A percentile compares a stretch with the other conserved stretches of the same genome.
Conservation (phyloP, 2,888 invertebrate species). For the Ctenicera cuprea region DNA sequence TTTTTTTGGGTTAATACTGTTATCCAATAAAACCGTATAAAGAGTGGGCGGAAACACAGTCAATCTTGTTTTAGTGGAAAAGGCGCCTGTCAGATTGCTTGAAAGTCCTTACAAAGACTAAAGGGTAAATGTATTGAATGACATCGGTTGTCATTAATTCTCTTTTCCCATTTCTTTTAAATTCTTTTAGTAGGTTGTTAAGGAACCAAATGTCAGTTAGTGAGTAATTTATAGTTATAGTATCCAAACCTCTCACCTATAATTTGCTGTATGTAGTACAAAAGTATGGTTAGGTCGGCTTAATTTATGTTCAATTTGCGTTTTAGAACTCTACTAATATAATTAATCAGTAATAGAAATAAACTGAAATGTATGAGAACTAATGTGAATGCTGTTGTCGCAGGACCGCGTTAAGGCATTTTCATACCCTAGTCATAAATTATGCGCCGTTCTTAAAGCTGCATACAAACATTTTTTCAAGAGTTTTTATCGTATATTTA, state of each 20-base stretch:
- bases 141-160: conserved; percentile 32
- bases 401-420: too few species aligned
- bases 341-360: too few species aligned
- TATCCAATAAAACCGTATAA: conserved; percentile 34
- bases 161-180: conserved; percentile 25
- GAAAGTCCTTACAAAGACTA: conserved; percentile 36
- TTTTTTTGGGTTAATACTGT: conserved; percentile 13
- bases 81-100: conserved; percentile 33
- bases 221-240: conserved; percentile 16
- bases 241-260: not conserved
- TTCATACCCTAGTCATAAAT: too few species aligned
- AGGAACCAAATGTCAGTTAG: conserved; percentile 5
- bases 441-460: too few species aligned
- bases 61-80: conserved; percentile 40
- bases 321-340: too few species aligned
- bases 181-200: conserved; percentile 29
- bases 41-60: conserved; percentile 35
- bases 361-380: too few species aligned
- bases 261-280: too few species aligned
- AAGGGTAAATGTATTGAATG: conserved; percentile 38
- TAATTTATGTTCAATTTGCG: too few species aligned
- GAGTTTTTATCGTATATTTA: too few species aligned
- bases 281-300: too few species aligned
- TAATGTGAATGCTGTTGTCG: too few species aligned
- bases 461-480: too few species aligned